Base-by-base conservation (phyloP, 2,888 invertebrate genomes). In the Oegoconia quadripuncta region DNA sequence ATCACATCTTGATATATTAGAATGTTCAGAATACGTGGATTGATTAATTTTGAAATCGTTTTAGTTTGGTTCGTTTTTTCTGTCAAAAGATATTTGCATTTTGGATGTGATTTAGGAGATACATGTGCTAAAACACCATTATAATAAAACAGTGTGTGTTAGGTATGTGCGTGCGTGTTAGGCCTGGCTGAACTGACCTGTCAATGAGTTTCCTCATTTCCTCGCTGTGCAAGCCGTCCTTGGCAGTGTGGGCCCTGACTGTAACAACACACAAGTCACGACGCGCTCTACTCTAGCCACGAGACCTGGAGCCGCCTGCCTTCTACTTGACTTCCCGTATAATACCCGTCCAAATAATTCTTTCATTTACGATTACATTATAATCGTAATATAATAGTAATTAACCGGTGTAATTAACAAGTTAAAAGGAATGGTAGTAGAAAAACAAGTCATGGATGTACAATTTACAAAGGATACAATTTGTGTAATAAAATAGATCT, bases 201-300 rank as follows among this genome's bases (percentile, higher is more conserved):
- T 97, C 97, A 90, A 97, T 95, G 90, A 96, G 94, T 93, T 96
- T 96, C 90, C 97, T 93, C 95, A 96, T 96, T 92, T 96, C 96
- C 91, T 96, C 97, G 89, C 93, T 95, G 90, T 95, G 93, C 93
- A 95, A 93, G 90, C 94, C 94, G 92, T 96, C 95, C 95, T 95
- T 95, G 90, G 89, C 88, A 79, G 88, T 89, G 78, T 91, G 91
- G 78, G 90, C 90, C 86, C 91, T 89, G 79, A 90, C 91, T 88
- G 90, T 81, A 88, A 88, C 83, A 87, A 88, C 80, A 83, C 74
- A 83, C 77, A 82, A 77, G 78, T 83, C 83, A 86, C 86, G 80
- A 76, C 78, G 78, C 71, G 72, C 59, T 80, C 83, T 83, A 84
- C 74, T 53, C 84, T 83, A 82, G 73, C 64, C 75, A 77, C 78